Base-by-base conservation (phyloP, 2,888 invertebrate species). In the Mycalesis mineus region DNA sequence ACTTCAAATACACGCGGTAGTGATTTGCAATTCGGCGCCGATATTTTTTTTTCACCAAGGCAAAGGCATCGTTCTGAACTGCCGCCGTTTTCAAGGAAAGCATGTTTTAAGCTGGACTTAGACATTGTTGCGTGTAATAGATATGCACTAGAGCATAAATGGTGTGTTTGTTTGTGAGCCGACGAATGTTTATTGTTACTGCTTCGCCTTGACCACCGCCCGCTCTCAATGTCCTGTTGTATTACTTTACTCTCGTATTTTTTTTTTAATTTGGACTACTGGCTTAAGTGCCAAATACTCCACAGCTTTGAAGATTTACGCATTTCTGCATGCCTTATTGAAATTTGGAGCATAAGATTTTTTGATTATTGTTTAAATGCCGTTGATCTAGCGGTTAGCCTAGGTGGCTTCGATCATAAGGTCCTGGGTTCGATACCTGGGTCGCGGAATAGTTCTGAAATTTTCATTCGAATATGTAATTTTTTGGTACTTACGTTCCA, bases 141-240 rank as follows among this genome's bases (percentile, higher is more conserved):
- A 88, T 88, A 87, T 84, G 83, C 87, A 88, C 77, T 81, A 83
- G 86, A 83, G 84, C 88, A 84, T 82, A 84, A 81, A 83, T 78
- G 66, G 74, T 68, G 70, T 63, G 77, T 80, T 80, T 82, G 80
- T 77, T 75, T 74, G 74, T 71, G 15, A 41, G 64, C 60, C 63
- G 78, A 80, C 80, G 81, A 78, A 74, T 7, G 74, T 74, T 75
- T 53, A 57, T 61, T 57, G 54, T 56, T 58, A 53, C 53, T 60
- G 42, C 39, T 55, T 37, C 36, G 31, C 29, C 54, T 14, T 61
- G 62, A 61, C 63, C 64, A 61, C 59, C 58, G 53, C 49, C 58
- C 58, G 22, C 41, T 36, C 33, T 50, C 44, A 55, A 44, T 55
- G 49, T 52, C 51, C 40, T 52, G 14, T 22, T 17, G 33, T 41